These are phyloP conservation scores for Leptinotarsa texana DNA, from an alignment of 1,140 invertebrate genomes.

Conservation along the genomic window DNA sequence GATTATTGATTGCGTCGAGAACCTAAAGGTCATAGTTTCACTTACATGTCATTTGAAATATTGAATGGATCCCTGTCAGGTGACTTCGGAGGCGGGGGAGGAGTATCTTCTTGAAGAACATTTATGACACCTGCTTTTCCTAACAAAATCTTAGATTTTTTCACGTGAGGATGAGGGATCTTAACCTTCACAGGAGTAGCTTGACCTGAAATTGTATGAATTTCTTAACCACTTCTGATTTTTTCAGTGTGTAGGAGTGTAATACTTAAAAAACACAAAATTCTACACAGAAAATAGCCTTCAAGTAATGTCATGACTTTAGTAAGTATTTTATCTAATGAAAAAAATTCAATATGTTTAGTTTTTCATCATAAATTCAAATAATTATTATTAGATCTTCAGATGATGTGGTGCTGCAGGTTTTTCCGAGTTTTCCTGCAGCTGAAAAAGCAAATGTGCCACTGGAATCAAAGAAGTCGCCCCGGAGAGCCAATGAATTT, in stretches of 20 bases:
- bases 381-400: too few species aligned
- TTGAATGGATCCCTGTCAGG: slow-evolving; percentile 96
- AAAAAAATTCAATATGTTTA: too few species aligned
- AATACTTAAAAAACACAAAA: neutral
- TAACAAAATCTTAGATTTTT: slow-evolving; percentile 94
- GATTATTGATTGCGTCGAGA: too few species aligned
- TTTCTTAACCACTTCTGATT: neutral
- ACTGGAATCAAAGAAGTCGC: too few species aligned
- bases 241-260: too few species aligned
- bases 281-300: neutral
- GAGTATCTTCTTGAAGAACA: slow-evolving; percentile 87
- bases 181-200: slow-evolving; percentile 82
- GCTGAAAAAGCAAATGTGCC: too few species aligned
- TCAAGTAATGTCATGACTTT: too few species aligned
- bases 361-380: too few species aligned
- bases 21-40: slow-evolving; percentile 29
- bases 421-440: too few species aligned
- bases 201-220: slow-evolving; percentile 55
- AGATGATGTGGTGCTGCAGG: too few species aligned
- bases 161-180: slow-evolving; percentile 91
- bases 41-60: slow-evolving; percentile 93
- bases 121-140: slow-evolving; percentile 96
- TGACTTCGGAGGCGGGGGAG: slow-evolving; percentile 85
- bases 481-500: too few species aligned
- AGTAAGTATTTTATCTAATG: too few species aligned